Percentiles rank a stretch among this genome's conserved stretches.
These are phyloP conservation scores for Micrasema longulum DNA, from an alignment of 1,140 invertebrate genomes.

Conservation along the genomic window DNA sequence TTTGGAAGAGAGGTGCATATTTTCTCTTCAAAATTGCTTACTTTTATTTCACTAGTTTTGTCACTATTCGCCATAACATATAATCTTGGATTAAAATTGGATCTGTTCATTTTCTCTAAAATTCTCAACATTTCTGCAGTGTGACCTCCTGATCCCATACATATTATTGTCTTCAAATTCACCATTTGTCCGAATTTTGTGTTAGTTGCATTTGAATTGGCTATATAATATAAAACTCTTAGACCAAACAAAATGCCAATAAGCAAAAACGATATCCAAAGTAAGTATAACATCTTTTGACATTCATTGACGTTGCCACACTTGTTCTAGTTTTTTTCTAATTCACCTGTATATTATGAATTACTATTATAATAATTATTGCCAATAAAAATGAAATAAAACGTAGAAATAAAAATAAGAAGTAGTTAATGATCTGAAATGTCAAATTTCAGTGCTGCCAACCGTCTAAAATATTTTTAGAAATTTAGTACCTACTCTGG, in stretches of 20 bases:
- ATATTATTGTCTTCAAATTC: conserved; percentile 60
- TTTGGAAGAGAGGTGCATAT: conserved; percentile 52
- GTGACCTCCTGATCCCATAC: conserved; percentile 76
- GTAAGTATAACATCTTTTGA: conserved; percentile 20
- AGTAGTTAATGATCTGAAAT: too few species aligned
- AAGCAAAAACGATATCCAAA: conserved; percentile 44
- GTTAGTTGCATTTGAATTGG: conserved; percentile 15
- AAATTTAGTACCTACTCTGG: too few species aligned
- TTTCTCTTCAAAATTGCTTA: conserved; percentile 67
- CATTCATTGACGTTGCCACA: too few species aligned
- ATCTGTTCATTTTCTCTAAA: conserved; percentile 70
- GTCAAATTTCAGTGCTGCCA: too few species aligned
- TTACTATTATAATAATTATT: too few species aligned
- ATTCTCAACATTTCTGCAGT: conserved; percentile 90
- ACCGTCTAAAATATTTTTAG: too few species aligned
- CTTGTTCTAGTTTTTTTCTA: too few species aligned
- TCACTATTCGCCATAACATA: conserved; percentile 88
- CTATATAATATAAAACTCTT: conserved; percentile 28
- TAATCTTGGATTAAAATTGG: conserved; percentile 75
- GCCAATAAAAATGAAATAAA: too few species aligned
- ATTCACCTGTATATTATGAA: too few species aligned
- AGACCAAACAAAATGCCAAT: conserved; percentile 11
- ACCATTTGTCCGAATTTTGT: conserved; percentile 39
- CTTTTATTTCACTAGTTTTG: conserved; percentile 77
- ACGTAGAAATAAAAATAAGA: too few species aligned